Percentiles rank a stretch among this genome's conserved stretches.
These are phyloP conservation scores for Zeus faber DNA, from an alignment of 2,113 vertebrate genomes.

Conservation along the genomic window DNA sequence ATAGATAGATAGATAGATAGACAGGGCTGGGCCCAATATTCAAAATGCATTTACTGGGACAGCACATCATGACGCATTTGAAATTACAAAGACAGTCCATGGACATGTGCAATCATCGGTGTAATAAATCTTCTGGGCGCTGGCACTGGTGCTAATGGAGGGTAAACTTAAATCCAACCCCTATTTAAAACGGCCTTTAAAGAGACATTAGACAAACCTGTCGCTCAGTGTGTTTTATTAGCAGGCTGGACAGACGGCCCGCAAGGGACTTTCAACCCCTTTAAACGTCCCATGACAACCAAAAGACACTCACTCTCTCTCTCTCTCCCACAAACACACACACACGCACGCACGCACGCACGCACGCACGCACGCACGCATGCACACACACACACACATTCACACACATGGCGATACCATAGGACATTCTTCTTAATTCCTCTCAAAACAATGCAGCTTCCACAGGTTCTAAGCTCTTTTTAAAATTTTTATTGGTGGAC, in stretches of 20 bases:
- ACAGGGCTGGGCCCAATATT: too few relatives aligned
- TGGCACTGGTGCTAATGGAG: background rate
- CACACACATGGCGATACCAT: conserved; percentile 43
- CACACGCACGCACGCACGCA: background rate
- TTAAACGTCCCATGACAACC: background rate
- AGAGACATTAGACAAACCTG: background rate
- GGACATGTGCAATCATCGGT: background rate
- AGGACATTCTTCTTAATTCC: too few relatives aligned
- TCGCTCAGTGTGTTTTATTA: background rate
- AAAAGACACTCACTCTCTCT: background rate
- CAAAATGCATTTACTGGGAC: too few relatives aligned
- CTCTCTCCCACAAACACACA: background rate
- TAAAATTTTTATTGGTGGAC: background rate
- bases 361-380: background rate
- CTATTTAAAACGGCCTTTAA: background rate
- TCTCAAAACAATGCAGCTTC: too few relatives aligned
- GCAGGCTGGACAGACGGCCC: too few relatives aligned
- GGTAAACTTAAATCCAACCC: background rate
- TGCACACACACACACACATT: conserved; percentile 4
- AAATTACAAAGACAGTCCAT: background rate
- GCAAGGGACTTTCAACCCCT: too few relatives aligned
- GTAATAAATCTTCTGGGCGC: background rate
- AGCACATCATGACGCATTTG: too few relatives aligned
- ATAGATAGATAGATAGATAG: background rate
- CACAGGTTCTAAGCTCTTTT: conserved; percentile 39